These are phyloP conservation scores for Pandion haliaetus DNA, from an alignment of 2,113 vertebrate species.

Conservation along the genomic window DNA sequence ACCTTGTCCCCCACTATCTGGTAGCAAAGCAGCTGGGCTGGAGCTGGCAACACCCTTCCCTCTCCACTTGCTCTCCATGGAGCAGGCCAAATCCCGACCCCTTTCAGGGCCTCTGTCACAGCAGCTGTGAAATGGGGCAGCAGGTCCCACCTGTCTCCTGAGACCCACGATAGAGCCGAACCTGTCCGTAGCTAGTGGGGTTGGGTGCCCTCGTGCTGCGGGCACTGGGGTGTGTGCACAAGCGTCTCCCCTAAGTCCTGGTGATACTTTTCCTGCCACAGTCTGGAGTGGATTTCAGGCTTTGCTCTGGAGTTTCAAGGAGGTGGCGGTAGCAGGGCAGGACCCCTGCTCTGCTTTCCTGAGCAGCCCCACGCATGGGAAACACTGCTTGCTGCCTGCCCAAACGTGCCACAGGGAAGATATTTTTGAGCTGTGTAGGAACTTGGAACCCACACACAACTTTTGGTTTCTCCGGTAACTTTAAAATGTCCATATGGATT, in stretches of 20 bases:
- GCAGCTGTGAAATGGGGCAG: neutral
- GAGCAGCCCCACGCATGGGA: neutral
- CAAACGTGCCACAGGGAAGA: constrained; percentile 40
- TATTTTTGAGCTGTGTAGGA: constrained; percentile 70
- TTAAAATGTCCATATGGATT: constrained; percentile 59
- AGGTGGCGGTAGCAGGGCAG: neutral
- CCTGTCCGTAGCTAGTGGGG: neutral
- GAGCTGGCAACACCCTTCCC: neutral
- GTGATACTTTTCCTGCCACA: neutral
- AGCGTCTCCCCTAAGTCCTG: accelerated
- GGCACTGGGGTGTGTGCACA: neutral
- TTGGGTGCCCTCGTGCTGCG: neutral
- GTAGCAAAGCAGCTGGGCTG: neutral
- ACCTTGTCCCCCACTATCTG: neutral
- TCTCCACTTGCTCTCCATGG: neutral
- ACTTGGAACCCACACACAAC: constrained; percentile 65
- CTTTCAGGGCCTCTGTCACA: neutral
- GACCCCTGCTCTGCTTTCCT: neutral
- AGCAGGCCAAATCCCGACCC: neutral
- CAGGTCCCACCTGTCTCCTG: neutral
- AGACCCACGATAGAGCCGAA: neutral
- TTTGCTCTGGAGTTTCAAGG: neutral
- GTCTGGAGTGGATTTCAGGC: neutral
- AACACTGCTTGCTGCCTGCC: neutral
- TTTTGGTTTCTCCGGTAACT: constrained; percentile 65